Conservation (phyloP, 2,888 invertebrate species). For the Byasa hedistus region DNA sequence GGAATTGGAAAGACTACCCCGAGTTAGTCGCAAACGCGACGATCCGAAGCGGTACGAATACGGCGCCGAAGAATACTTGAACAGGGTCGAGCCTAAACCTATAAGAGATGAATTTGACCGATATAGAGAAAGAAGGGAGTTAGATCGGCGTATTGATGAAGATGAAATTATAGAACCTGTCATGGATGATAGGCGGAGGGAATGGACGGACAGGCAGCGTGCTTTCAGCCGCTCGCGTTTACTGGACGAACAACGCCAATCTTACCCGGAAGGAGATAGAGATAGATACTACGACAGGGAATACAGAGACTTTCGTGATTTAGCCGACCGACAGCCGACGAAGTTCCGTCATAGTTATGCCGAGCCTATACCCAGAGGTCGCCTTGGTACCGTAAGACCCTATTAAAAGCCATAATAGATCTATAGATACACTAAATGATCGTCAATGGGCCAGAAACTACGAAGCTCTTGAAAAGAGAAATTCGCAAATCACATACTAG, state of each 20-base stretch:
- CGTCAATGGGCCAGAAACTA: conserved; percentile 8
- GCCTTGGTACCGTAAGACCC: conserved; percentile 73
- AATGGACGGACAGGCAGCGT: conserved; percentile 70
- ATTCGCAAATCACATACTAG: not conserved
- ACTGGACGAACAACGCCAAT: conserved; percentile 70
- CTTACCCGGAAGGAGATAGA: conserved; percentile 66
- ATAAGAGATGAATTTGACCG: conserved; percentile 66
- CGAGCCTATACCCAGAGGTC: conserved; percentile 80
- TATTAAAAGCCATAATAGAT: conserved; percentile 77
- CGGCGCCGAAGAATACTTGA: conserved; percentile 69
- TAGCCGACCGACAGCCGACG: conserved; percentile 66
- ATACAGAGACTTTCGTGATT: conserved; percentile 67
- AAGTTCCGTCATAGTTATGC: conserved; percentile 83
- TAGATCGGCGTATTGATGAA: conserved; percentile 70
- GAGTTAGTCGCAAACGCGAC: conserved; percentile 69
- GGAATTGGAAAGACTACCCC: conserved; percentile 69
- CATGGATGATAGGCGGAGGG: conserved; percentile 65
- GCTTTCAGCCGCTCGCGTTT: conserved; percentile 74
- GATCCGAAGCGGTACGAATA: conserved; percentile 70
- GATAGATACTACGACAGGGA: conserved; percentile 71
- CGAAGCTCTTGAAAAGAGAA: not conserved
- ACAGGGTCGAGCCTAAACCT: conserved; percentile 64
- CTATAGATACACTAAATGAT: conserved; percentile 36
- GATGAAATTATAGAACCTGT: conserved; percentile 73
- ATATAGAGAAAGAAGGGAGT: conserved; percentile 65